Conservation (phyloP, 2,797 vertebrate species). For the Lemur catta region DNA sequence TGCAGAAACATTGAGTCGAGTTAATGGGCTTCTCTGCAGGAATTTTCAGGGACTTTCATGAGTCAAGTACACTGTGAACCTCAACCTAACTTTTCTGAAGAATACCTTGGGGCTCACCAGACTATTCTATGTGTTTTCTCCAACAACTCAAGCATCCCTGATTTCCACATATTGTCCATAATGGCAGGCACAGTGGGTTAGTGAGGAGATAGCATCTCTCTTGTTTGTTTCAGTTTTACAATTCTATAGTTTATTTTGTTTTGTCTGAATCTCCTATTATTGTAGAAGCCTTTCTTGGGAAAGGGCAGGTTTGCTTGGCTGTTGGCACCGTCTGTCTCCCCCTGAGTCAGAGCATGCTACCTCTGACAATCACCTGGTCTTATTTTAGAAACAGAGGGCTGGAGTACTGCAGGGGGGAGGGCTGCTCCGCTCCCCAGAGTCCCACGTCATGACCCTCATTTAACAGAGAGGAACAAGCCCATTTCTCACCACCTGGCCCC, state of each 20-base stretch:
- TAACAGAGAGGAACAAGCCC: background rate
- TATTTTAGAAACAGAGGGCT: background rate
- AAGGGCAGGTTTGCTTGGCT: background rate
- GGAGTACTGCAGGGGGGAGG: rapidly evolving
- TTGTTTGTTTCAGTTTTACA: background rate
- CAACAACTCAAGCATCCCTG: background rate
- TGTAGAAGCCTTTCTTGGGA: background rate
- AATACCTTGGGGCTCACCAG: background rate
- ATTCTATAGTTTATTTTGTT: background rate
- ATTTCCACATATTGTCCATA: background rate
- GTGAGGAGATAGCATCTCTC: background rate
- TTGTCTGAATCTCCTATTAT: background rate
- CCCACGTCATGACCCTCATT: too few relatives aligned
- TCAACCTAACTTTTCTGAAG: background rate
- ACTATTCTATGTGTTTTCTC: background rate
- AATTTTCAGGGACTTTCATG: background rate
- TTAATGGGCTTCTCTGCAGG: background rate
- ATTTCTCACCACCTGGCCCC: background rate
- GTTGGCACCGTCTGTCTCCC: background rate
- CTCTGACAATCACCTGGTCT: background rate
- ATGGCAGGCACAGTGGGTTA: background rate
- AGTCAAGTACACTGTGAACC: background rate
- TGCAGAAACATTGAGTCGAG: background rate
- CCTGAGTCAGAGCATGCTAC: rapidly evolving
- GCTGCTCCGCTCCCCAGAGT: too few relatives aligned